A percentile compares a stretch with the other conserved stretches of the same genome.
Conservation (phyloP, 2,797 vertebrate genomes). For the Erpetoichthys calabaricus region DNA sequence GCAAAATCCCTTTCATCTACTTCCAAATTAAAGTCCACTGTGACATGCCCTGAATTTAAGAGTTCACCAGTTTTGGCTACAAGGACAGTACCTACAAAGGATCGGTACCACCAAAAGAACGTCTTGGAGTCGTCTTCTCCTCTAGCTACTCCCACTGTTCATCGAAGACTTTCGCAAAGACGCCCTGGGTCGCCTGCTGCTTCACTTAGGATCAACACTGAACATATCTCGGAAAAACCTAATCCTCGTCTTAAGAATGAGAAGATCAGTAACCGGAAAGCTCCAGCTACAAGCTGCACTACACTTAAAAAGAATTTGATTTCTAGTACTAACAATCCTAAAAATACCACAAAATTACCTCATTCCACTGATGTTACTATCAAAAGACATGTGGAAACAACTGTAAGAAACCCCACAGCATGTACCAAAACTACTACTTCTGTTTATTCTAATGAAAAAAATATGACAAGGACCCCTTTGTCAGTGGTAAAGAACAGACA, state of each 20-base stretch:
- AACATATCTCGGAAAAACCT: background rate
- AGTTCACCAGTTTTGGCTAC: conserved; percentile 20
- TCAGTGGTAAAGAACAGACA: conserved; percentile 49
- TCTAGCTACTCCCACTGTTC: conserved; percentile 19
- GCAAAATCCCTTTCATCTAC: background rate
- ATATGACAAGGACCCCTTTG: conserved; percentile 33
- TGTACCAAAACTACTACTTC: conserved; percentile 6
- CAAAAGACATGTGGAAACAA: background rate
- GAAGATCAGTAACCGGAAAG: conserved; percentile 16
- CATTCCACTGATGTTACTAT: background rate
- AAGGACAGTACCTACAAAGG: conserved; percentile 13
- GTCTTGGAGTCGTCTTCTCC: background rate
- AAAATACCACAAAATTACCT: background rate
- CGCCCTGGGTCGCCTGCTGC: conserved; percentile 39
- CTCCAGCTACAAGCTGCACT: conserved; percentile 20
- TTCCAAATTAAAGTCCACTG: background rate
- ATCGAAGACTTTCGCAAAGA: conserved; percentile 33
- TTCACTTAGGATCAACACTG: conserved; percentile 30
- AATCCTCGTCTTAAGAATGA: background rate
- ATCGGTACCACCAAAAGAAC: conserved; percentile 9
- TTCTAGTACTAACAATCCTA: background rate
- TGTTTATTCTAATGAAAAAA: conserved; percentile 26
- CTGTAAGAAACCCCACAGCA: conserved; percentile 13
- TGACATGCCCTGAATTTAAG: conserved; percentile 10
- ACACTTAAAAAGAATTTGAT: conserved; percentile 22